Evolutionary conservation across 2,113 vertebrate genomes (phyloP).

Genomic region (Acrocephalus kingi): DNA sequence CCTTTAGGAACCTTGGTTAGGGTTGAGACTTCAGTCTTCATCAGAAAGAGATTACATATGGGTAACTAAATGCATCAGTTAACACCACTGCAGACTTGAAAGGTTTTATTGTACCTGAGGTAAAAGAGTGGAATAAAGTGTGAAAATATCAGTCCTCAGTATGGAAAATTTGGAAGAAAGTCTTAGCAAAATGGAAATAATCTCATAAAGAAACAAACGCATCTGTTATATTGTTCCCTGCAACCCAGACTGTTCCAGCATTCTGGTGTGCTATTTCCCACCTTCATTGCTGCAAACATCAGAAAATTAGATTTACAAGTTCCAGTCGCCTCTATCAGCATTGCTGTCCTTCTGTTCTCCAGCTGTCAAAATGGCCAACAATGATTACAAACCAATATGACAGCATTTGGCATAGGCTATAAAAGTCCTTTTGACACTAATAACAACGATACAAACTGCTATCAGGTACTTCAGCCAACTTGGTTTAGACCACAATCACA

Average conservation of each 20-base stretch:
- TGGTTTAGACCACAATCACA: neutral
- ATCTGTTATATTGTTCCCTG: neutral
- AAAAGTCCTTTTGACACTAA: conserved; percentile 10
- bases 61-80: conserved; percentile 28
- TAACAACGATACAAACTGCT: neutral
- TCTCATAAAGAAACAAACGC: neutral
- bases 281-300: neutral
- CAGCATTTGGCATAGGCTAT: neutral
- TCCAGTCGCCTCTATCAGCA: neutral
- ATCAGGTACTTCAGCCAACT: neutral
- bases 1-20: neutral
- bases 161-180: neutral
- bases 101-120: neutral
- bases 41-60: neutral
- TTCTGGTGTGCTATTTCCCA: neutral
- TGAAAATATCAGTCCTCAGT: neutral
- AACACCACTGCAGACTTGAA: neutral
- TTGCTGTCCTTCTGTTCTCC: neutral
- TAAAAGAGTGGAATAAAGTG: neutral
- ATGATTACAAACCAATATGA: neutral
- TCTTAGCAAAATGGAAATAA: neutral
- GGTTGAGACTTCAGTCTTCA: neutral
- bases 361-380: conserved; percentile 42
- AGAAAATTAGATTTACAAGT: neutral
- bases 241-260: neutral